Conservation (phyloP, 2,113 vertebrate genomes). For the Myotis davidii region DNA sequence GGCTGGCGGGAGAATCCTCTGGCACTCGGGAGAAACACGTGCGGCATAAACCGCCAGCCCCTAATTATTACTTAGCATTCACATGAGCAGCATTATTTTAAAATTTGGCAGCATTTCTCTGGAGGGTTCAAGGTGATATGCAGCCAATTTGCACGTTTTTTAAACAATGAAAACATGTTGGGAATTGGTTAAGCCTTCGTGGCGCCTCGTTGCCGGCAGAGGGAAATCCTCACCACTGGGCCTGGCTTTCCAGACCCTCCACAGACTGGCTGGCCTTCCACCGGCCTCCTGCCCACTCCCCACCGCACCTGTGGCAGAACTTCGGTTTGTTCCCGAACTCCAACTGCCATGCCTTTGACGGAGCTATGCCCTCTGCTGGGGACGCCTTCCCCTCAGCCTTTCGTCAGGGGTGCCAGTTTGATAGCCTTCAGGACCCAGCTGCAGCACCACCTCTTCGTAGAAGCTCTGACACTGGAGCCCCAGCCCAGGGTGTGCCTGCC, state of each 20-base stretch:
- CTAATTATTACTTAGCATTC: neutral
- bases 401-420: rapidly evolving
- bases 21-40: rapidly evolving
- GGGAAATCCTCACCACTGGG: neutral
- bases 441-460: neutral
- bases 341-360: rapidly evolving
- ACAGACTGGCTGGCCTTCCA: neutral
- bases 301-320: neutral
- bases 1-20: neutral
- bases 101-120: neutral
- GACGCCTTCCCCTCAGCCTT: neutral
- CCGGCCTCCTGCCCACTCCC: rapidly evolving
- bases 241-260: neutral
- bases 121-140: neutral
- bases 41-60: rapidly evolving
- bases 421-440: neutral
- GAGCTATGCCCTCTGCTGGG: neutral
- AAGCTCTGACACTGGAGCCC: neutral
- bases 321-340: neutral
- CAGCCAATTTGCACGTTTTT: neutral
- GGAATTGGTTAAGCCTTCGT: neutral
- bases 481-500: neutral
- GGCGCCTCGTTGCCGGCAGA: rapidly evolving
- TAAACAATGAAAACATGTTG: neutral
- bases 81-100: rapidly evolving